Evolutionary conservation across 1,140 invertebrate genomes (phyloP).

Genomic region (Lepeophtheirus salmonis): DNA sequence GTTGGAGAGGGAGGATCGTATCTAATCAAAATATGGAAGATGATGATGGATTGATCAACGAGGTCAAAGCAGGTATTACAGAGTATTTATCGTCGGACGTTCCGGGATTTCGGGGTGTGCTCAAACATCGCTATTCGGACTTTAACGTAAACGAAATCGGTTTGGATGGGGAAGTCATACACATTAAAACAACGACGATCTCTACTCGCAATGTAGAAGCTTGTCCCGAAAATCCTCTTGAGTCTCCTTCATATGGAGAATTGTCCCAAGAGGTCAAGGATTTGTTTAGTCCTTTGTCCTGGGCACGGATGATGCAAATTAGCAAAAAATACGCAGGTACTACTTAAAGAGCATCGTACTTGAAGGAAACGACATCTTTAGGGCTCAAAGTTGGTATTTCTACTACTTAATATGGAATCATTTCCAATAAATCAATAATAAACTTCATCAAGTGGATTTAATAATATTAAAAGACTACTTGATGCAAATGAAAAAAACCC

Average conservation of each 20-base stretch:
- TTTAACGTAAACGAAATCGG: constrained; percentile 12
- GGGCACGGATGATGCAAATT: not conserved
- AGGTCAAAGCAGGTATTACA: constrained; percentile 1
- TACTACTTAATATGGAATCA: too few relatives aligned
- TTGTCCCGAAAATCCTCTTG: not conserved
- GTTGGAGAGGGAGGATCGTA: too few relatives aligned
- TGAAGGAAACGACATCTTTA: too few relatives aligned
- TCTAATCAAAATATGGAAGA: too few relatives aligned
- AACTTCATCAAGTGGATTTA: too few relatives aligned
- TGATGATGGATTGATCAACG: not conserved
- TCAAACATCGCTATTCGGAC: constrained; percentile 13
- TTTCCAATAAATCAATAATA: too few relatives aligned
- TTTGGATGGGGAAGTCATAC: not conserved
- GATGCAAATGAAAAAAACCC: too few relatives aligned
- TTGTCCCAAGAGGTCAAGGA: not conserved
- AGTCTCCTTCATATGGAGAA: not conserved
- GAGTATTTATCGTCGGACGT: not conserved
- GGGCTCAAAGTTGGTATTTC: too few relatives aligned
- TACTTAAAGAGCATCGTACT: not conserved
- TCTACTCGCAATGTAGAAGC: not conserved
- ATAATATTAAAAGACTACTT: too few relatives aligned
- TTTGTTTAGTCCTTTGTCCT: not conserved
- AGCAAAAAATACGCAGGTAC: constrained; percentile 1
- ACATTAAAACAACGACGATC: not conserved
- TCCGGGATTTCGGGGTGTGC: not conserved